These are phyloP conservation scores for Zele albiditarsus DNA, from an alignment of 2,888 invertebrate species.

Conservation along the genomic window DNA sequence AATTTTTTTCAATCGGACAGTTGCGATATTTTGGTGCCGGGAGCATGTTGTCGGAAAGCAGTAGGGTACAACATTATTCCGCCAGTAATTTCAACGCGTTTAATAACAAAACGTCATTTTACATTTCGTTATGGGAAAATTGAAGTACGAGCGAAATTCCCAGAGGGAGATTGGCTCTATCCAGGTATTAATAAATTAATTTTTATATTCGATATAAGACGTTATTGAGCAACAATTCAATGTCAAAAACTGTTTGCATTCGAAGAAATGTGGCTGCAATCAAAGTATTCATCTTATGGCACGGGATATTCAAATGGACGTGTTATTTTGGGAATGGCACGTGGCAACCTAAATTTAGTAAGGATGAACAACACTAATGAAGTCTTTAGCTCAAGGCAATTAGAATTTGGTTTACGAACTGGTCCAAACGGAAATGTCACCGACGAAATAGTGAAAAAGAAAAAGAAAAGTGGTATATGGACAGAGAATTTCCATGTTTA, in stretches of 20 bases:
- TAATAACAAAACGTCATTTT: slow-evolving; percentile 71
- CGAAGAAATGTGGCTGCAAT: slow-evolving; percentile 71
- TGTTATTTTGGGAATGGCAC: slow-evolving; percentile 74
- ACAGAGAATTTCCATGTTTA: slow-evolving; percentile 74
- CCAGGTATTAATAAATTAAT: slow-evolving; percentile 70
- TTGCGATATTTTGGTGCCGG: slow-evolving; percentile 66
- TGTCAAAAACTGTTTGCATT: slow-evolving; percentile 20
- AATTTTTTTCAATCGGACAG: slow-evolving; percentile 57
- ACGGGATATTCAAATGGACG: slow-evolving; percentile 71
- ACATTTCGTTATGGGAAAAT: slow-evolving; percentile 74
- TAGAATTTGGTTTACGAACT: slow-evolving; percentile 65
- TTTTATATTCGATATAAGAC: neutral
- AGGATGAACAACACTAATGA: slow-evolving; percentile 33
- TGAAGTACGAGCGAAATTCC: slow-evolving; percentile 75
- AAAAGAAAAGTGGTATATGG: slow-evolving; percentile 56
- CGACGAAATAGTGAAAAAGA: slow-evolving; percentile 54
- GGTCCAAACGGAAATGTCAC: slow-evolving; percentile 53
- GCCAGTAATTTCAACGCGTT: slow-evolving; percentile 73
- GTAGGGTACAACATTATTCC: slow-evolving; percentile 70
- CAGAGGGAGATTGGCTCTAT: slow-evolving; percentile 76
- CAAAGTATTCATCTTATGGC: slow-evolving; percentile 63
- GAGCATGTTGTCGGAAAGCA: slow-evolving; percentile 67
- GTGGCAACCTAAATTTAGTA: slow-evolving; percentile 70
- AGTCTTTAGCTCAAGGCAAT: slow-evolving; percentile 55
- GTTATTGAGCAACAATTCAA: too few species aligned